Evolutionary conservation across 1,140 invertebrate genomes (phyloP), one percentile per base, ranked within the genome.

Genomic region (Rhysida immarginata): DNA sequence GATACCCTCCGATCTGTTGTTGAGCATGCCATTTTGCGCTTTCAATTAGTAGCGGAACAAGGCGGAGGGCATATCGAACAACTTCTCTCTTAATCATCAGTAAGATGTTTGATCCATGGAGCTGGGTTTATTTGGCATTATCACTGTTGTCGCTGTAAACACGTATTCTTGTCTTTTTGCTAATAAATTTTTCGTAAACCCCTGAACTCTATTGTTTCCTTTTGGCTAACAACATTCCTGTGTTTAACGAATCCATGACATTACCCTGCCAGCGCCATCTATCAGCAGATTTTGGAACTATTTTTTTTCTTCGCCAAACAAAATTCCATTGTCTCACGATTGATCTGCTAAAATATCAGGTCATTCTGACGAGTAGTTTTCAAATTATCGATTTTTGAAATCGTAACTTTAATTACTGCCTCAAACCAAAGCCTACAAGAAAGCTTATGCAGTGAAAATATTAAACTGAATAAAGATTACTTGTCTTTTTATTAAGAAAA

Each of bases 1-100:
- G 55, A 23, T 49, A 42, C 41, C 29, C 42, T 18, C 42, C 55
- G 21, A 49, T 1, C n/a, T 41, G 16, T 14, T 1, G 18, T 56
- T 41, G 29, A 43, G 26, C 46, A 56, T 23, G n/a, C 46, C 49
- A 26, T 50, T 49, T 49, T 42, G 46, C 29, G 14, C 20, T 50
- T 56, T 48, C 26, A 55, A 55, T 45, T 21, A 1, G 26, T 55
- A 23, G 46, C 46, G 44, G 26, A 49, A 24, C n/a, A 11, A 44
- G 46, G 46, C 27, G 26, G 27, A 55, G 18, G 2, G 14, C 54
- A 49, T 20, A 18, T 48, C 27, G 54, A 55, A 43, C 26, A 48
- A 23, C 16, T 55, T 29, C n/a, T 46, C 11, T 21, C 16, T 48
- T 8, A 55, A 29, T 48, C 29, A 35, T 8, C 29, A 8, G 29